Evolutionary conservation across 2,113 vertebrate species (phyloP).

Genomic region (Lagopus muta): DNA sequence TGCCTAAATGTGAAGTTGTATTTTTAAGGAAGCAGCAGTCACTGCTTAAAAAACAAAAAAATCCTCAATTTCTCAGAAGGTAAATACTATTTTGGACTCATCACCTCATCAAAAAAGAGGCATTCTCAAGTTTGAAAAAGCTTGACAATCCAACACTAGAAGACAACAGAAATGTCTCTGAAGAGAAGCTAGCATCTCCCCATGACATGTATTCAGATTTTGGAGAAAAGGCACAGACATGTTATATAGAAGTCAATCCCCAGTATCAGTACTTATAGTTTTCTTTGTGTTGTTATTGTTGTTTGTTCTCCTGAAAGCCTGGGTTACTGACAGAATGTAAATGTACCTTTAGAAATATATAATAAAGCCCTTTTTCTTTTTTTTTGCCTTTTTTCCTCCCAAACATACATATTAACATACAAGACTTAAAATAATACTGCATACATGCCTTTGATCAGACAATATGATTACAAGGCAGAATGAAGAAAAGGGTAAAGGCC

Average conservation of each 20-base stretch:
- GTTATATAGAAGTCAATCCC: not conserved
- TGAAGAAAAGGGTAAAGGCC: not conserved
- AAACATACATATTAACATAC: not conserved
- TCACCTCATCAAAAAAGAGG: not conserved
- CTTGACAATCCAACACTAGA: not conserved
- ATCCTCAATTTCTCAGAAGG: not conserved
- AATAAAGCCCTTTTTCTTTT: not conserved
- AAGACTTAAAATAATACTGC: not conserved
- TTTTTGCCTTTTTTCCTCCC: not conserved
- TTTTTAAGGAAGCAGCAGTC: not conserved
- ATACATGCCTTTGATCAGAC: not conserved
- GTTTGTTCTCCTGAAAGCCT: not conserved
- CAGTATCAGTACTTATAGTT: not conserved
- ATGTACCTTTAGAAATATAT: not conserved
- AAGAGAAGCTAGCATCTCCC: not conserved
- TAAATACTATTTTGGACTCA: not conserved
- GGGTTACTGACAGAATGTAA: not conserved
- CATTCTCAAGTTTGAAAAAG: not conserved
- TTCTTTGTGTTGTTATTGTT: not conserved
- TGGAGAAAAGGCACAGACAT: not conserved
- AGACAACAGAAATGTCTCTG: not conserved
- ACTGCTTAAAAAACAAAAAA: not conserved
- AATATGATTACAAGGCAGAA: not conserved
- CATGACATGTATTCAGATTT: not conserved
- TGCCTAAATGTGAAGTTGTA: not conserved